Conservation (phyloP, 1,140 invertebrate species). For the Grapholita molesta region DNA sequence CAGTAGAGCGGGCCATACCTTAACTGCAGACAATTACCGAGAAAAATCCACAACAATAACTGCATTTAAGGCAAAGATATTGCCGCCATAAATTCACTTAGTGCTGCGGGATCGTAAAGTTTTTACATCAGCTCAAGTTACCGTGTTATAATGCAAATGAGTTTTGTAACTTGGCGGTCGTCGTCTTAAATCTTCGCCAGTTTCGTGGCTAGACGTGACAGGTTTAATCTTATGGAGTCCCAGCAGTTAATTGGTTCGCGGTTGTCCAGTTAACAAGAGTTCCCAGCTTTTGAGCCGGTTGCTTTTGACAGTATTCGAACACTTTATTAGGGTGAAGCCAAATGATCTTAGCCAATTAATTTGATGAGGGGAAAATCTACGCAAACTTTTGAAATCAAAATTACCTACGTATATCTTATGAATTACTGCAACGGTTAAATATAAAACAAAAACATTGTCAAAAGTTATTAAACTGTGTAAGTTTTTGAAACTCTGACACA, state of each 20-base stretch:
- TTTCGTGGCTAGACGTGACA: constrained; percentile 28
- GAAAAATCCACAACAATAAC: constrained; percentile 28
- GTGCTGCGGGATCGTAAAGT: constrained; percentile 52
- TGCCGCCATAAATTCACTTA: constrained; percentile 60
- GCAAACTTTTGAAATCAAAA: no score
- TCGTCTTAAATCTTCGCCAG: constrained; percentile 46
- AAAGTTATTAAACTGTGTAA: no score
- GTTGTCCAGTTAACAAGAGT: constrained; percentile 6
- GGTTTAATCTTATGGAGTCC: constrained; percentile 27
- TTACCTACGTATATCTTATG: no score
- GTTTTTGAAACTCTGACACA: no score
- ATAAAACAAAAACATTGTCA: no score
- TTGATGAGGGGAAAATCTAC: background rate
- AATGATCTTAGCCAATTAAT: background rate
- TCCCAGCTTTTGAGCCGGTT: background rate
- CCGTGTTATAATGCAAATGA: constrained; percentile 66
- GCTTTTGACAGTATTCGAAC: background rate
- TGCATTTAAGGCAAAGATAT: constrained; percentile 52
- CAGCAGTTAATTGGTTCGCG: constrained; percentile 1
- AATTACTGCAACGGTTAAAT: no score
- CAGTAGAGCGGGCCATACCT: background rate
- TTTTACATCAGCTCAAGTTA: constrained; percentile 60
- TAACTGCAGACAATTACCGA: constrained; percentile 10
- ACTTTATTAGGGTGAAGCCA: background rate
- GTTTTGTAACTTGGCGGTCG: constrained; percentile 47